Conservation (phyloP, 1,140 invertebrate species). For the Chymomyza costata region DNA sequence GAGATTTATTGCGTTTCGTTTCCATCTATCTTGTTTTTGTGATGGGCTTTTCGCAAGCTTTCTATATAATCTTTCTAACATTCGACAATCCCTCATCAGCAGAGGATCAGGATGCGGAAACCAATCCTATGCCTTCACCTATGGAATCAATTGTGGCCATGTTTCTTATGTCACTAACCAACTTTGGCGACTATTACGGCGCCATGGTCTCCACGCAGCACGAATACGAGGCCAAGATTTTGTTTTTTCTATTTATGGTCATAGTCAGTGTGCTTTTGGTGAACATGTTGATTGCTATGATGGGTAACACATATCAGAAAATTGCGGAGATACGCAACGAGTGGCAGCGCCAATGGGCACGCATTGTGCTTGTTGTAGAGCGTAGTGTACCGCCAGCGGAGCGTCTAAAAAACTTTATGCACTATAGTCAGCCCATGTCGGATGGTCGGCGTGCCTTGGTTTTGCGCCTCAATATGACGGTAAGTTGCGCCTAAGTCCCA, state of each 20-base stretch:
- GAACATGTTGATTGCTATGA: conserved; percentile 99
- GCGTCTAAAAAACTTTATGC: conserved; percentile 87
- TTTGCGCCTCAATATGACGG: conserved; percentile 87
- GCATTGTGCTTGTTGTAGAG: conserved; percentile 97
- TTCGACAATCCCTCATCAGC: conserved; percentile 84
- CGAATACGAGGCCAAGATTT: conserved; percentile 89
- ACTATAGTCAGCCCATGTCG: conserved; percentile 97
- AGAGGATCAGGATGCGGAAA: conserved; percentile 82
- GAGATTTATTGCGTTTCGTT: conserved; percentile 95
- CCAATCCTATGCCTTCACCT: conserved; percentile 91
- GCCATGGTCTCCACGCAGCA: conserved; percentile 92
- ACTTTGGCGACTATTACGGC: conserved; percentile 95
- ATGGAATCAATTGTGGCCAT: conserved; percentile 96
- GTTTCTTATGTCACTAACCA: conserved; percentile 98
- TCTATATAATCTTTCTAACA: conserved; percentile 93
- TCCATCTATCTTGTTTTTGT: conserved; percentile 98
- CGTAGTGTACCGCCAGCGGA: conserved; percentile 93
- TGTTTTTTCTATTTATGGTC: conserved; percentile 97
- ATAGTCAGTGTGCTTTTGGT: conserved; percentile 96
- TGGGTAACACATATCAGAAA: conserved; percentile 99
- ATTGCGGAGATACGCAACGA: conserved; percentile 98
- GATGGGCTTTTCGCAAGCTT: conserved; percentile 98
- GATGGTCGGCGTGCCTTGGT: conserved; percentile 92
- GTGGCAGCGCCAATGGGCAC: conserved; percentile 99
- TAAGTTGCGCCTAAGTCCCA: conserved; percentile 72